A percentile compares a stretch with the other conserved stretches of the same genome.
These are phyloP conservation scores for Sarcophaga rosellei DNA, from an alignment of 2,888 invertebrate species.

Conservation along the genomic window DNA sequence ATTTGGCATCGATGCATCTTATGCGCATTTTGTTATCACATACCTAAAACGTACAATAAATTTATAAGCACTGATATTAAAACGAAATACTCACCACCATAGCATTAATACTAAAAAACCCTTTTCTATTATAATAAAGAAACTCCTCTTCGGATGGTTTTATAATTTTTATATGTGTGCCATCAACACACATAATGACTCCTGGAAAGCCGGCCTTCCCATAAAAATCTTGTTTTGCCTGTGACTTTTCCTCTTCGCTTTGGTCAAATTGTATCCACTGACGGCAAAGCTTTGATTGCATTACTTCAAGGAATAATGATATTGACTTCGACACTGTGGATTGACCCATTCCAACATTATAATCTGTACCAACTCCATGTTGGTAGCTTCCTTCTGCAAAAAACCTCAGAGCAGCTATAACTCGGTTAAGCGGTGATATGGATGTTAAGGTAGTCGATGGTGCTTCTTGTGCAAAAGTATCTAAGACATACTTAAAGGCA, in stretches of 20 bases:
- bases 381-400: constrained; percentile 5
- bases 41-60: too few relatives aligned
- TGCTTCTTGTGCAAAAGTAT: constrained; percentile 7
- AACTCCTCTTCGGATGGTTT: background rate
- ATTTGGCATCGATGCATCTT: too few relatives aligned
- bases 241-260: background rate
- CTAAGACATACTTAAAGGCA: background rate
- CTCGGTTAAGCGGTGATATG: background rate
- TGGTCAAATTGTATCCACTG: background rate
- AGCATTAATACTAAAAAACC: background rate
- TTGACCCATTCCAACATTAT: too few relatives aligned
- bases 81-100: constrained; percentile 23
- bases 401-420: constrained; percentile 14
- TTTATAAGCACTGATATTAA: background rate
- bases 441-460: background rate
- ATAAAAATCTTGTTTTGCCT: background rate
- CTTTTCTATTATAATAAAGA: background rate
- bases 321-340: too few relatives aligned
- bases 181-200: constrained; percentile 8
- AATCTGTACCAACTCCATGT: too few relatives aligned
- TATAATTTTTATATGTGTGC: too few relatives aligned
- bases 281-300: constrained; percentile 5
- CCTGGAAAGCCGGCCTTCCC: background rate
- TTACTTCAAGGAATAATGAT: background rate
- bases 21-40: too few relatives aligned